phyloP scores from a whole-genome alignment of 2,113 vertebrate species.

The Hyaena hyaena region DNA sequence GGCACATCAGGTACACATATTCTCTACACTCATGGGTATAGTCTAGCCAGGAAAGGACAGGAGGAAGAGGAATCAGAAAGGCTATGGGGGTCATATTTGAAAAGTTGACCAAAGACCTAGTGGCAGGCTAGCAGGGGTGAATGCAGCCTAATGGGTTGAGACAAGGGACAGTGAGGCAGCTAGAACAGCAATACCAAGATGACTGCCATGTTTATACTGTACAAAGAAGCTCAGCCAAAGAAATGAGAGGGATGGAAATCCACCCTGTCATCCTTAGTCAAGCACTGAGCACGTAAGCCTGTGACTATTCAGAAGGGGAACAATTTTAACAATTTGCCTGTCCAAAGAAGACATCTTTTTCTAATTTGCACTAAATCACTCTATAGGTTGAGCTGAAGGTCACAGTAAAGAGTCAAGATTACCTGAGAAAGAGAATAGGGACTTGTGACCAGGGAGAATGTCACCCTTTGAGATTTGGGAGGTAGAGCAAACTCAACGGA shows the following conservation, averaged over 20 bases:
- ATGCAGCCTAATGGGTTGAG: accelerated
- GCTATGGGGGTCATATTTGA: accelerated
- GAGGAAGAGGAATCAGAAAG: neutral
- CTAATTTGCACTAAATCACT: neutral
- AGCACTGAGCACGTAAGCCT: neutral
- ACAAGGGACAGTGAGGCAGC: accelerated
- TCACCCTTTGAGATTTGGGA: neutral
- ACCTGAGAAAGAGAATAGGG: neutral
- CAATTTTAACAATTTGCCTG: neutral
- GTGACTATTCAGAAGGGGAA: too few species aligned
- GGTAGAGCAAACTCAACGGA: neutral
- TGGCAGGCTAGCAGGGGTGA: accelerated
- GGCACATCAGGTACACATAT: neutral
- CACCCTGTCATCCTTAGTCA: neutral
- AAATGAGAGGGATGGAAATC: accelerated
- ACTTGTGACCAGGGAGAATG: neutral
- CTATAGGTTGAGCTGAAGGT: neutral
- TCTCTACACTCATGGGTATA: neutral
- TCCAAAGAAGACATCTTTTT: neutral
- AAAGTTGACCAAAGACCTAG: accelerated
- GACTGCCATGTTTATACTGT: accelerated
- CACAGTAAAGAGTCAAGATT: neutral
- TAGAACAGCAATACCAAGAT: accelerated
- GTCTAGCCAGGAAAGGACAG: too few species aligned
- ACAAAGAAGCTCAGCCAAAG: too few species aligned